Base-by-base conservation (phyloP, 2,888 invertebrate genomes). In the Drosophila infuscata region DNA sequence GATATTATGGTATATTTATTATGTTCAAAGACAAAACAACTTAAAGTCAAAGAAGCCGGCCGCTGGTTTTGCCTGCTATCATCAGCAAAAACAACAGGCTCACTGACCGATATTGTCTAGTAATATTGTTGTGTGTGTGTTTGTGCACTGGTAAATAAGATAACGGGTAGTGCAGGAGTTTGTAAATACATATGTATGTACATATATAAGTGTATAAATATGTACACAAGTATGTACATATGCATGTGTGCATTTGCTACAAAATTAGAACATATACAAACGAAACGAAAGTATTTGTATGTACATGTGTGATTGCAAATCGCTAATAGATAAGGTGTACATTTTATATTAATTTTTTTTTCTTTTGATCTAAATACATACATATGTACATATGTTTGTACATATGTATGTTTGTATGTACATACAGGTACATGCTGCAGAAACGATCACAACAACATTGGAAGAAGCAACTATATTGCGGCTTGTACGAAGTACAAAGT, bases 71-170 rank as follows among this genome's bases (percentile, higher is more conserved):
- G 30, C 30, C 29, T 11, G 49, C 43, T 63, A 56, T 65, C 59
- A 62, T 48, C 29, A 9, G 41, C 35, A 74, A 56, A 38, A 58
- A 65, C 35, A 59, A 41, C 36, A 58, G 70, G 70, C 53, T 65
- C 43, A 66, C 54, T 79, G 79, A 78, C 80, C 79, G 67, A 72
- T 75, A 79, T 79, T 62, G 64, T 48, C 57, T 48, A 7, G 46
- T 33, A 46, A 52, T 76, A 29, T 58, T 52, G 65, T 41, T 65
- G 46, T 66, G 51, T 66, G 46, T 59, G 64, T 64, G 56, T 67
- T 57, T 71, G 61, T 46, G 60, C 60, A 60, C 68, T 51, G 77
- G 82, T 82, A 82, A 82, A 82, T 72, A 82, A 82, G 82, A 82
- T 82, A 84, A 75, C 64, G 60, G 9, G 20, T 46, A 35, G 43